Evolutionary conservation across 1,140 invertebrate genomes (phyloP).

Genomic region (Colletes gigas): DNA sequence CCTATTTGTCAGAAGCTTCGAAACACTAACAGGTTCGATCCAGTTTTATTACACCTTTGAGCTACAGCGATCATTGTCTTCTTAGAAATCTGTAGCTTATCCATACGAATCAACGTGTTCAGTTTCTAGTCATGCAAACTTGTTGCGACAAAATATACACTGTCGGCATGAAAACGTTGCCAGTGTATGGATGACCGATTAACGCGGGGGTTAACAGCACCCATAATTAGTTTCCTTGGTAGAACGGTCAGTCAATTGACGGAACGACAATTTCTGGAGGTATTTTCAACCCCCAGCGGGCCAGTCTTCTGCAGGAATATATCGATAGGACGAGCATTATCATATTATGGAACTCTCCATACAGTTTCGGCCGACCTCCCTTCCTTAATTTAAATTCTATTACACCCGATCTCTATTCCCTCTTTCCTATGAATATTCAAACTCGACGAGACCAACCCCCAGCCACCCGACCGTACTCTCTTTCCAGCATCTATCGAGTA

Average conservation of each 20-base stretch:
- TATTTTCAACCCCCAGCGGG: constrained; percentile 60
- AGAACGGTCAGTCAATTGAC: constrained; percentile 61
- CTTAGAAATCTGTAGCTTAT: not conserved
- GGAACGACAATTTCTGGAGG: constrained; percentile 65
- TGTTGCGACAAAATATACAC: not conserved
- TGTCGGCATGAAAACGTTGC: not conserved
- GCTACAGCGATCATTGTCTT: not conserved
- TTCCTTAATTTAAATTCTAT: constrained; percentile 81
- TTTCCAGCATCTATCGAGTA: constrained; percentile 77
- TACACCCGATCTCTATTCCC: constrained; percentile 80
- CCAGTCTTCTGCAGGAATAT: constrained; percentile 61
- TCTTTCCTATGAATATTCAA: constrained; percentile 81
- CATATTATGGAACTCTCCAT: constrained; percentile 73
- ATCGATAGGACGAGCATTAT: constrained; percentile 72
- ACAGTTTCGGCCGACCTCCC: constrained; percentile 69
- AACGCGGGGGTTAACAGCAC: constrained; percentile 7
- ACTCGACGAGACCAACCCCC: constrained; percentile 63
- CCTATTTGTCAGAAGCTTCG: too few species aligned
- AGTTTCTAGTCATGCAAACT: not conserved
- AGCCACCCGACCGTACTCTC: constrained; percentile 52
- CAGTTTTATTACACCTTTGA: not conserved
- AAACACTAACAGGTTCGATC: not conserved
- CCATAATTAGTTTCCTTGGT: constrained; percentile 37
- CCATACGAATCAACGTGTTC: not conserved
- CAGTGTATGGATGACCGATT: constrained; percentile 27